These are phyloP conservation scores for Synchiropus splendidus DNA, from an alignment of 2,113 vertebrate species.

Conservation along the genomic window DNA sequence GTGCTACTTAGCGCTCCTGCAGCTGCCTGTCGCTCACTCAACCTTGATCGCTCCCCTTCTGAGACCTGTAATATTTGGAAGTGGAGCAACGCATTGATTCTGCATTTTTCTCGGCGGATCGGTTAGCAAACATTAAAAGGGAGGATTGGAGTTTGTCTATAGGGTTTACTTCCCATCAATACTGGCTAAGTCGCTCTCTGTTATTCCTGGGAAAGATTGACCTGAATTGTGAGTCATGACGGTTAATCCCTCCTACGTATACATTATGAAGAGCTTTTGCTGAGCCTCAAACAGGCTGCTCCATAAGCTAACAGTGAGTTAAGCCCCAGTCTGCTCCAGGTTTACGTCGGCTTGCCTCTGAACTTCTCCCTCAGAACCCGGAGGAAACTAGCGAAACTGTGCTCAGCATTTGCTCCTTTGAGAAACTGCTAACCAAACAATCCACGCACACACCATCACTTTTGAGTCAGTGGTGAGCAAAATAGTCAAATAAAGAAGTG, in stretches of 20 bases:
- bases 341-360: slow-evolving; percentile 6
- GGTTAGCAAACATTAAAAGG: background rate
- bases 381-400: too few relatives aligned
- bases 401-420: too few relatives aligned
- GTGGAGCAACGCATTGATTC: slow-evolving; percentile 14
- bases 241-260: slow-evolving; percentile 59
- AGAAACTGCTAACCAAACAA: too few relatives aligned
- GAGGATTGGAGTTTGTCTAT: slow-evolving; percentile 12
- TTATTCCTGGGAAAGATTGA: slow-evolving; percentile 51
- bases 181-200: slow-evolving; percentile 33
- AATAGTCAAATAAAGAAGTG: too few relatives aligned
- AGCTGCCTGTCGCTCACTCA: slow-evolving; percentile 27
- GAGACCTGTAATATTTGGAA: slow-evolving; percentile 4
- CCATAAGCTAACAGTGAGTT: slow-evolving; percentile 25
- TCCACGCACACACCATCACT: too few relatives aligned
- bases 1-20: slow-evolving; percentile 30
- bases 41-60: slow-evolving; percentile 12
- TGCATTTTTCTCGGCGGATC: too few relatives aligned
- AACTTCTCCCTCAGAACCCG: background rate
- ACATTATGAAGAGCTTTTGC: slow-evolving; percentile 38
- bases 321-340: slow-evolving; percentile 23
- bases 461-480: too few relatives aligned
- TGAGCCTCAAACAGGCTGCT: slow-evolving; percentile 16
- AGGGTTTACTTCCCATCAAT: slow-evolving; percentile 49
- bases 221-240: slow-evolving; percentile 57